Evolutionary conservation across 2,888 invertebrate species (phyloP).

Genomic region (Choreutis nemorana): DNA sequence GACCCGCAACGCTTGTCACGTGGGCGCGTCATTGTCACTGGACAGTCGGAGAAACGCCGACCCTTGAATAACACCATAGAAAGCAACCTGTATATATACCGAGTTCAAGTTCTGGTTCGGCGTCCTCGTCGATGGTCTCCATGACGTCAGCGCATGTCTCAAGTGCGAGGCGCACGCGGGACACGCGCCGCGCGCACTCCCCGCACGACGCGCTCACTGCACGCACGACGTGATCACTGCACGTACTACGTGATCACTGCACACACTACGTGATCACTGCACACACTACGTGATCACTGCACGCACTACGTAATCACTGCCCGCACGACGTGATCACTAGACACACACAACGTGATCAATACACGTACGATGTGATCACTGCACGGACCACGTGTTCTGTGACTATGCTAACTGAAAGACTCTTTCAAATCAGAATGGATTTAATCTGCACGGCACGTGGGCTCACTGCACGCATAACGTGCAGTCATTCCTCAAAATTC

Average conservation of each 20-base stretch:
- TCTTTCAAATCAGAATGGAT: too few relatives aligned
- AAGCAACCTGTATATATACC: constrained; percentile 54
- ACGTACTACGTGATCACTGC: constrained; percentile 7
- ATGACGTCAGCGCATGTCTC: constrained; percentile 57
- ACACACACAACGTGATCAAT: too few relatives aligned
- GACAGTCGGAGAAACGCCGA: neutral
- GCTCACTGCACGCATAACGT: too few relatives aligned
- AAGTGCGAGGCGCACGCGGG: constrained; percentile 37
- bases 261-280: constrained; percentile 2
- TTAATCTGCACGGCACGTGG: too few relatives aligned
- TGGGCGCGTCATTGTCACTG: neutral
- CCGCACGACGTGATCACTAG: too few relatives aligned
- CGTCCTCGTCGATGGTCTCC: constrained; percentile 76
- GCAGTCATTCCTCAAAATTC: too few relatives aligned
- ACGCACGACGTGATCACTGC: constrained; percentile 26
- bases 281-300: too few relatives aligned
- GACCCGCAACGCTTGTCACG: too few relatives aligned
- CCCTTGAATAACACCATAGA: neutral
- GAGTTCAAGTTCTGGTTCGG: constrained; percentile 72
- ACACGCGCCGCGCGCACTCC: constrained; percentile 49
- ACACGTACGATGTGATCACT: too few relatives aligned
- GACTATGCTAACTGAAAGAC: too few relatives aligned
- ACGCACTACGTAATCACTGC: too few relatives aligned
- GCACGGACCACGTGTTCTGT: too few relatives aligned
- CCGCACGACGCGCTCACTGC: constrained; percentile 25